phyloP scores from a whole-genome alignment of 2,797 vertebrate genomes.

The Agapornis canus region DNA sequence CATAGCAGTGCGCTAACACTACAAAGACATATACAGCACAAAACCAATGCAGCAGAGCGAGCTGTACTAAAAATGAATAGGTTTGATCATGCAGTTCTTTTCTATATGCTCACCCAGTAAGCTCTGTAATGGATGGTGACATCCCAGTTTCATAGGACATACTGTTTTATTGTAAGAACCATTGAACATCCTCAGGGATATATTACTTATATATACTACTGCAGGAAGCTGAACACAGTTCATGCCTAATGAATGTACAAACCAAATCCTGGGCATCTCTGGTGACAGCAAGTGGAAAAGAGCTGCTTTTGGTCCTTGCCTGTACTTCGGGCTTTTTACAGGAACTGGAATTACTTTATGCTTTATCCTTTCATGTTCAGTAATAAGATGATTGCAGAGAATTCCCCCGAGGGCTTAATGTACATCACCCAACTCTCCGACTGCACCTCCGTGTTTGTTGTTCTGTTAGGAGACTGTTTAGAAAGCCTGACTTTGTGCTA shows the following conservation, averaged over 20 bases:
- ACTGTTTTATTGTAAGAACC: slow-evolving; percentile 26
- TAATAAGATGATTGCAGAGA: not conserved
- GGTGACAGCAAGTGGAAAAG: not conserved
- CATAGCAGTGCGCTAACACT: slow-evolving; percentile 12
- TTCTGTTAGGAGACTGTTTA: not conserved
- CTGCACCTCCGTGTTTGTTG: not conserved
- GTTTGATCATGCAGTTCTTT: slow-evolving; percentile 9
- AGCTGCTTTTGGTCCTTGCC: not conserved
- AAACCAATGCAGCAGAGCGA: slow-evolving; percentile 41
- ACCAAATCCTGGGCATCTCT: not conserved
- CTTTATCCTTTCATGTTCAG: not conserved
- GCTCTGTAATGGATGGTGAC: not conserved
- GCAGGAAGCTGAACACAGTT: not conserved
- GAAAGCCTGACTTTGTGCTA: not conserved
- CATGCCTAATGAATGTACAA: not conserved
- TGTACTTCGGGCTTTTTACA: not conserved
- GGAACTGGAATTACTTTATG: not conserved
- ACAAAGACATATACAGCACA: slow-evolving; percentile 16
- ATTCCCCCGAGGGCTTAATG: not conserved
- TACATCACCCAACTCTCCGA: not conserved
- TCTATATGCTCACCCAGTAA: not conserved
- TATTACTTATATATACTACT: not conserved
- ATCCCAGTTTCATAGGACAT: slow-evolving; percentile 3
- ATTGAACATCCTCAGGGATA: not conserved
- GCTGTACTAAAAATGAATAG: slow-evolving; percentile 37